phyloP scores from a whole-genome alignment of 1,140 invertebrate genomes.

The honey bee (Apis mellifera) region Amel_HAv3.1 CM009946.2:3960001-3960500 shows the following conservation, averaged over 20 bases:
- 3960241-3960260: slow-evolving; percentile 79
- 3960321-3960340: slow-evolving; percentile 23
- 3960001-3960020: slow-evolving; percentile 5
- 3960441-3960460: not conserved
- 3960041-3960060: no score
- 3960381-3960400: slow-evolving; percentile 36
- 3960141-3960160: slow-evolving; percentile 73
- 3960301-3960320: slow-evolving; percentile 34
- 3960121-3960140: slow-evolving; percentile 64
- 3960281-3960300: slow-evolving; percentile 63
- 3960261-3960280: slow-evolving; percentile 73
- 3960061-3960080: slow-evolving; percentile 45
- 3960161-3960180: slow-evolving; percentile 63
- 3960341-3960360: slow-evolving; percentile 49
- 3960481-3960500: not conserved
- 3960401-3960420: not conserved
- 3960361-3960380: slow-evolving; percentile 55
- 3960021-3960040: slow-evolving; percentile 30
- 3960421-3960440: slow-evolving; percentile 19
- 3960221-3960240: slow-evolving; percentile 80
- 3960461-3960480: slow-evolving; percentile 31
- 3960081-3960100: slow-evolving; percentile 53
- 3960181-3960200: slow-evolving; percentile 66
- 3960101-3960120: slow-evolving; percentile 57
- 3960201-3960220: slow-evolving; percentile 81